Conservation (phyloP, 1,140 invertebrate genomes). For the Lepidurus apus region DNA sequence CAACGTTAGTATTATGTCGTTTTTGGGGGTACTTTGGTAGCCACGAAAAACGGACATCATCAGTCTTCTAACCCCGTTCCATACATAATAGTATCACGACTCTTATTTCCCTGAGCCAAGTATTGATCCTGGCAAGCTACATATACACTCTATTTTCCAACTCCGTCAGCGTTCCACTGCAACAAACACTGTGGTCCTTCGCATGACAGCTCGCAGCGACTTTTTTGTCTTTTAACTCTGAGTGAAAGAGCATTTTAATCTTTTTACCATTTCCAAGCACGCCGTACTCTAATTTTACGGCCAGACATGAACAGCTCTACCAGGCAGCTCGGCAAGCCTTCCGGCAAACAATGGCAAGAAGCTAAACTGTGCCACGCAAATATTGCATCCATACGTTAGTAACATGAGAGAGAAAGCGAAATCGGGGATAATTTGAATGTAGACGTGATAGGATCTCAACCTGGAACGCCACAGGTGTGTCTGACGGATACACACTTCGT, state of each 20-base stretch:
- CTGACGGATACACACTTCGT: not conserved
- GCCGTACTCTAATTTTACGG: conserved; percentile 10
- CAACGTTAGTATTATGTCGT: too few relatives aligned
- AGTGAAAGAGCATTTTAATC: not conserved
- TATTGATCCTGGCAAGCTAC: not conserved
- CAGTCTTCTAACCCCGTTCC: not conserved
- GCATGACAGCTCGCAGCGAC: not conserved
- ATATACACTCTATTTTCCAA: too few relatives aligned
- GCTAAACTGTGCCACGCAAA: conserved; percentile 14
- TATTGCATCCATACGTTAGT: not conserved
- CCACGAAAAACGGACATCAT: not conserved
- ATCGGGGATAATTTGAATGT: not conserved
- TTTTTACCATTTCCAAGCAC: not conserved
- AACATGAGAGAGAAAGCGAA: conserved; percentile 1
- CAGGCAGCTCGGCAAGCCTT: not conserved
- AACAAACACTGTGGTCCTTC: not conserved
- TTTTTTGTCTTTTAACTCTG: not conserved
- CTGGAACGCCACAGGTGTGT: not conserved
- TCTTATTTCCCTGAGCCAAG: not conserved
- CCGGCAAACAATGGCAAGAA: not conserved
- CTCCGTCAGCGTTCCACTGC: not conserved
- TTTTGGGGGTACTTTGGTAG: too few relatives aligned
- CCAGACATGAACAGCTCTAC: not conserved
- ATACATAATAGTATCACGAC: not conserved
- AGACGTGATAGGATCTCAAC: not conserved